Percentiles rank a stretch among this genome's conserved stretches.
Conservation (phyloP, 1,140 invertebrate species). For the Hydropsyche tenuis region DNA sequence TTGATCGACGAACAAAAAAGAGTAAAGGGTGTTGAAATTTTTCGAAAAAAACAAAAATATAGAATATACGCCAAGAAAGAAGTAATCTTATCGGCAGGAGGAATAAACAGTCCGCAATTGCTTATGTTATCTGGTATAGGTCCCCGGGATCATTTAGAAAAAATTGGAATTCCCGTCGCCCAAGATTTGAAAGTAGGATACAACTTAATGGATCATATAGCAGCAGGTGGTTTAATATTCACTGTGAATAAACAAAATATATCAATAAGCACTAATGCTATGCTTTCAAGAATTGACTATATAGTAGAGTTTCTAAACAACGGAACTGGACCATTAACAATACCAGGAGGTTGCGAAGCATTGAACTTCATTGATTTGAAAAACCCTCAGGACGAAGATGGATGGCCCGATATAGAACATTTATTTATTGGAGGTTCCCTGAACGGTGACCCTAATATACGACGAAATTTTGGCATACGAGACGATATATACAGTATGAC, state of each 20-base stretch:
- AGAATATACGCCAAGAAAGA: constrained; percentile 71
- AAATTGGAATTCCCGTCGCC: constrained; percentile 68
- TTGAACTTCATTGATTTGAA: constrained; percentile 77
- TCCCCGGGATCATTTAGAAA: constrained; percentile 70
- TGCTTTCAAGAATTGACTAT: constrained; percentile 32
- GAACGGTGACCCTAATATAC: constrained; percentile 62
- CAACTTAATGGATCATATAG: constrained; percentile 82
- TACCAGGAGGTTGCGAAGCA: constrained; percentile 83
- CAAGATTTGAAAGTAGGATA: constrained; percentile 78
- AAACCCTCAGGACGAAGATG: constrained; percentile 66
- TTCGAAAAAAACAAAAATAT: constrained; percentile 61
- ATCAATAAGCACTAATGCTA: constrained; percentile 42
- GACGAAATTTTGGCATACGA: constrained; percentile 63
- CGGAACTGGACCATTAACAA: constrained; percentile 70
- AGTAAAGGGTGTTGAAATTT: constrained; percentile 70
- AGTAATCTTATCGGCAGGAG: constrained; percentile 78
- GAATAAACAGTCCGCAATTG: constrained; percentile 78
- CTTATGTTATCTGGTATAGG: constrained; percentile 85
- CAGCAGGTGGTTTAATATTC: constrained; percentile 72
- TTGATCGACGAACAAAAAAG: constrained; percentile 74
- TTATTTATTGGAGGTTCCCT: constrained; percentile 68
- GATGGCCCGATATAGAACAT: constrained; percentile 78
- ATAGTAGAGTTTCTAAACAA: constrained; percentile 62
- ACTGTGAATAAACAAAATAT: constrained; percentile 63
- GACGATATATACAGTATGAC: constrained; percentile 63